phyloP scores from a whole-genome alignment of 2,113 vertebrate genomes.

The Cryptomyrus ogoouensis region DNA sequence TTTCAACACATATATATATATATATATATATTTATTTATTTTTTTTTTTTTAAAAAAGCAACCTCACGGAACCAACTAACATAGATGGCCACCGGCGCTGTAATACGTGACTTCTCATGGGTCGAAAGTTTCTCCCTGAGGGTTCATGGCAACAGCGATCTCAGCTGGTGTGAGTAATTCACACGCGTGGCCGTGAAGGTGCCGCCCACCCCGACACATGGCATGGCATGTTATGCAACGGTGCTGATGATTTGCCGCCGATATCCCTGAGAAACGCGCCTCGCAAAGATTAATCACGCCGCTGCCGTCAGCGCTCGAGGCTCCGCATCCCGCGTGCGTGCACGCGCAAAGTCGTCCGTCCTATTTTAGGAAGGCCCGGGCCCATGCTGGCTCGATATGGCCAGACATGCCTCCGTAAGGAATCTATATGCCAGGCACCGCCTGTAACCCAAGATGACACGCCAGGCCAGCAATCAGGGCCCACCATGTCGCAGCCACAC shows the following conservation, averaged over 20 bases:
- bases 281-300: slow-evolving; percentile 68
- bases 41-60: too few relatives aligned
- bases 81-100: background rate
- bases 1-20: too few relatives aligned
- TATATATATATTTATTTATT: too few relatives aligned
- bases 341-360: background rate
- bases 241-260: slow-evolving; percentile 67
- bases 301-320: slow-evolving; percentile 60
- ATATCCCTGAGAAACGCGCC: slow-evolving; percentile 65
- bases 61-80: background rate
- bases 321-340: slow-evolving; percentile 37
- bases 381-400: background rate
- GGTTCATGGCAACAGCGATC: background rate
- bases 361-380: background rate
- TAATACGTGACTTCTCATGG: background rate
- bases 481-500: background rate
- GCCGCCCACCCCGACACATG: slow-evolving; percentile 65
- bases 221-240: slow-evolving; percentile 67
- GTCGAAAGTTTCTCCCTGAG: background rate
- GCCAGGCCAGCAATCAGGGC: background rate
- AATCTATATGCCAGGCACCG: background rate
- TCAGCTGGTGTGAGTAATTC: slow-evolving; percentile 23
- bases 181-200: slow-evolving; percentile 29
- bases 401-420: background rate
- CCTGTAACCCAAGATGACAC: background rate